Conservation (phyloP, 2,113 vertebrate genomes). For the Burhinus bistriatus region DNA sequence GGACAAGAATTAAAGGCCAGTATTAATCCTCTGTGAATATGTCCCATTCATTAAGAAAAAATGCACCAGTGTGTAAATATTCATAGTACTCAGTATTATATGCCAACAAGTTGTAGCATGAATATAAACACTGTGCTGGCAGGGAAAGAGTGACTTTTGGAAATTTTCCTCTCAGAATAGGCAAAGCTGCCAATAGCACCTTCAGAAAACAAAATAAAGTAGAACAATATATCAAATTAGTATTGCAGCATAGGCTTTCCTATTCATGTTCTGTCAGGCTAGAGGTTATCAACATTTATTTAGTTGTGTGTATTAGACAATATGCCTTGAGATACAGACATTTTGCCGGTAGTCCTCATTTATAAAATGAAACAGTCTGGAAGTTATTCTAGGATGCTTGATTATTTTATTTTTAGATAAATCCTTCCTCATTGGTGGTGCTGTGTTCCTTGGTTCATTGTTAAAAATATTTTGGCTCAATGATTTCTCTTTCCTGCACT, state of each 20-base stretch:
- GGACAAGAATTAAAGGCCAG: not conserved
- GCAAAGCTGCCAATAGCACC: not conserved
- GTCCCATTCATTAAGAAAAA: not conserved
- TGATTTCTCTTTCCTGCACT: not conserved
- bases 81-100: not conserved
- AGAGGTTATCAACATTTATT: not conserved
- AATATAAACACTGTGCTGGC: conserved; percentile 11
- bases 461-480: conserved; percentile 21
- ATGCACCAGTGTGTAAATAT: not conserved
- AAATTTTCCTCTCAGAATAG: not conserved
- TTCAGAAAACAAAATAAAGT: not conserved
- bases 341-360: not conserved
- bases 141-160: not conserved
- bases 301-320: not conserved
- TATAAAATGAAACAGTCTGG: not conserved
- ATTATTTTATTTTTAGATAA: conserved; percentile 30
- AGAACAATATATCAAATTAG: not conserved
- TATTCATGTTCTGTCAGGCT: not conserved
- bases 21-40: not conserved
- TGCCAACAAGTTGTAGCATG: not conserved
- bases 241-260: not conserved
- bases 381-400: not conserved
- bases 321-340: not conserved
- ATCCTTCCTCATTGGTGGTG: not conserved
- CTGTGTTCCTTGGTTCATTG: not conserved